Percentiles rank a stretch among this genome's conserved stretches.
Conservation (phyloP, 2,888 invertebrate species). For the Euplexia lucipara region DNA sequence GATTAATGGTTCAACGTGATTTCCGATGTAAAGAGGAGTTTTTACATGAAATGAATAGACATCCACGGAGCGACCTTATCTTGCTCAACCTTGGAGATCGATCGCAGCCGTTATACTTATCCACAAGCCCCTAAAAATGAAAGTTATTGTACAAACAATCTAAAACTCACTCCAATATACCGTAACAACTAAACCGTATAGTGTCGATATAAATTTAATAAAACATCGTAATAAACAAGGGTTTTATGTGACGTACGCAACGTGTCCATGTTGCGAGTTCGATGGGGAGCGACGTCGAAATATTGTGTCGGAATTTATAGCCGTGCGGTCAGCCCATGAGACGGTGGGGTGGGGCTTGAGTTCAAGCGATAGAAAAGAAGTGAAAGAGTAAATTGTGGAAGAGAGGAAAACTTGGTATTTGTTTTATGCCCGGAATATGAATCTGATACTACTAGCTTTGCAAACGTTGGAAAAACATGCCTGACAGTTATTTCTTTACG, state of each 20-base stretch:
- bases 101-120: too few relatives aligned
- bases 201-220: conserved; percentile 57
- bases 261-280: conserved; percentile 60
- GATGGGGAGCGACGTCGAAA: conserved; percentile 74
- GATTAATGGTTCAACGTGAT: too few relatives aligned
- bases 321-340: conserved; percentile 76
- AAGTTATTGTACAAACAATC: conserved; percentile 1
- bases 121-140: not conserved
- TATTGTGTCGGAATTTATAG: conserved; percentile 85
- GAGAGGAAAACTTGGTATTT: not conserved
- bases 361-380: conserved; percentile 59
- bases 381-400: not conserved
- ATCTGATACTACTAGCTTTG: too few relatives aligned
- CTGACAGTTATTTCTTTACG: too few relatives aligned
- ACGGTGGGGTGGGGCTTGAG: conserved; percentile 56
- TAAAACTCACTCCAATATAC: conserved; percentile 22
- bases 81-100: too few relatives aligned
- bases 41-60: too few relatives aligned
- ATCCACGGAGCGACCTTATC: too few relatives aligned
- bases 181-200: conserved; percentile 39
- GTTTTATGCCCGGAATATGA: too few relatives aligned
- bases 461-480: too few relatives aligned
- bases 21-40: too few relatives aligned
- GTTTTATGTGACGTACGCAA: conserved; percentile 59
- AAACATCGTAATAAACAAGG: conserved; percentile 59